Percentiles rank a stretch among this genome's conserved stretches.
phyloP scores from a whole-genome alignment of 2,888 invertebrate species.

The Thyatira batis region DNA sequence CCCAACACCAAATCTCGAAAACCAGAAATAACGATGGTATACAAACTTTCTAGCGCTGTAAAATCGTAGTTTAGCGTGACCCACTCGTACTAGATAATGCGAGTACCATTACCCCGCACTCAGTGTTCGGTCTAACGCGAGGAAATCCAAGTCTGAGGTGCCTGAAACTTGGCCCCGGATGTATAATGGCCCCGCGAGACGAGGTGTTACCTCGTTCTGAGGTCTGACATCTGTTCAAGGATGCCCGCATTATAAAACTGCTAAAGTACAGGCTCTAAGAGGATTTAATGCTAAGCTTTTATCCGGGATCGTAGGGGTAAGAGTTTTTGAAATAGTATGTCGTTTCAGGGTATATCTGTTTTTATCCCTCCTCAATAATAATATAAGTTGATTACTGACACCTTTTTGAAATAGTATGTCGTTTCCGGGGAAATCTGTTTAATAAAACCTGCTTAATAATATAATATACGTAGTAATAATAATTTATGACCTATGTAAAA shows the following conservation, averaged over 20 bases:
- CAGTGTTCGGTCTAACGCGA: not conserved
- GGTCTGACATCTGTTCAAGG: not conserved
- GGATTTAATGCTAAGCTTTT: too few species aligned
- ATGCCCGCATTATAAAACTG: not conserved
- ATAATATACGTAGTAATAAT: too few species aligned
- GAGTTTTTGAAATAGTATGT: too few species aligned
- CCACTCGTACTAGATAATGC: not conserved
- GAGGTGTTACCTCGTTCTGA: not conserved
- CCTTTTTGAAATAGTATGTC: too few species aligned
- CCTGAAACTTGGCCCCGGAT: not conserved
- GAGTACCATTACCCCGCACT: not conserved
- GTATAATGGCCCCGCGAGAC: not conserved
- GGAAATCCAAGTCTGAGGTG: not conserved
- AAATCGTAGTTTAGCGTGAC: not conserved
- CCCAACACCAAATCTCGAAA: not conserved
- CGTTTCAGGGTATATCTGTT: too few species aligned
- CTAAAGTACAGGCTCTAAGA: too few species aligned
- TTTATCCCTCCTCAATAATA: too few species aligned
- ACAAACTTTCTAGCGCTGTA: not conserved
- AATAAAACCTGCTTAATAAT: too few species aligned
- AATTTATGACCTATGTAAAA: too few species aligned
- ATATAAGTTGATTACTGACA: too few species aligned
- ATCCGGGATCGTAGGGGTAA: too few species aligned
- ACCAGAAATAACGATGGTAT: not conserved
- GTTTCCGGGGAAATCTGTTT: too few species aligned